A percentile compares a stretch with the other conserved stretches of the same genome.
Evolutionary conservation across 2,888 invertebrate genomes (phyloP).

Genomic region (Scaptomyza reducta): DNA sequence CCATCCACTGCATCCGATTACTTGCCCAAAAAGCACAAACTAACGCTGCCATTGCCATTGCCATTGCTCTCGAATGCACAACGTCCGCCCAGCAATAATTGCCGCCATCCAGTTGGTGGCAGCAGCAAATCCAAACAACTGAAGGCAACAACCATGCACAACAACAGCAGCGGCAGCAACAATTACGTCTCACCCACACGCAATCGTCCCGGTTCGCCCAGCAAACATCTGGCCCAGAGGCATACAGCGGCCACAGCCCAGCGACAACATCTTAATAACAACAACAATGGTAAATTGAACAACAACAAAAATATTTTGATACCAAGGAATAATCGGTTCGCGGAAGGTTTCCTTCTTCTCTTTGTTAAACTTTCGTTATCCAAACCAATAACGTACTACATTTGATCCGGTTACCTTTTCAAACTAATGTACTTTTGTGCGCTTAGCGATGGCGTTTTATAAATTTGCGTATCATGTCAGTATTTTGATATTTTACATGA

Average conservation of each 20-base stretch:
- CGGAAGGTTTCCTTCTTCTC: too few species aligned
- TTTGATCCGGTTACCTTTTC: too few species aligned
- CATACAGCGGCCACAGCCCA: slow-evolving; percentile 71
- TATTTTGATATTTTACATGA: too few species aligned
- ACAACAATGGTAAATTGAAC: slow-evolving; percentile 7
- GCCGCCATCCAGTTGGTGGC: slow-evolving; percentile 6
- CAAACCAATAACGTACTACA: too few species aligned
- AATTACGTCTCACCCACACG: slow-evolving; percentile 52
- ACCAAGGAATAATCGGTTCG: too few species aligned
- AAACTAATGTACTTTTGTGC: too few species aligned
- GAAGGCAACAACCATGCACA: slow-evolving; percentile 5
- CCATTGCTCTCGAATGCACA: slow-evolving; percentile 1
- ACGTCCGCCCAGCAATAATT: slow-evolving; percentile 7
- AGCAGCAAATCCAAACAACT: slow-evolving; percentile 33
- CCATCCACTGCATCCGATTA: slow-evolving; percentile 35
- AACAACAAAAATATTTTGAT: too few species aligned
- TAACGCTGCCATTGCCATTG: slow-evolving; percentile 57
- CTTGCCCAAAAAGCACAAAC: slow-evolving; percentile 62
- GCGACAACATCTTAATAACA: slow-evolving; percentile 39
- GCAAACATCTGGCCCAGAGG: slow-evolving; percentile 65
- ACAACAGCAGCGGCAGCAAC: slow-evolving; percentile 13
- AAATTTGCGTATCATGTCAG: too few species aligned
- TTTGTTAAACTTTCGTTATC: too few species aligned
- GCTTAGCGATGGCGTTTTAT: too few species aligned
- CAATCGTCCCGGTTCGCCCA: slow-evolving; percentile 50